phyloP scores from a whole-genome alignment of 2,888 invertebrate species.

The Elysia crispata region DNA sequence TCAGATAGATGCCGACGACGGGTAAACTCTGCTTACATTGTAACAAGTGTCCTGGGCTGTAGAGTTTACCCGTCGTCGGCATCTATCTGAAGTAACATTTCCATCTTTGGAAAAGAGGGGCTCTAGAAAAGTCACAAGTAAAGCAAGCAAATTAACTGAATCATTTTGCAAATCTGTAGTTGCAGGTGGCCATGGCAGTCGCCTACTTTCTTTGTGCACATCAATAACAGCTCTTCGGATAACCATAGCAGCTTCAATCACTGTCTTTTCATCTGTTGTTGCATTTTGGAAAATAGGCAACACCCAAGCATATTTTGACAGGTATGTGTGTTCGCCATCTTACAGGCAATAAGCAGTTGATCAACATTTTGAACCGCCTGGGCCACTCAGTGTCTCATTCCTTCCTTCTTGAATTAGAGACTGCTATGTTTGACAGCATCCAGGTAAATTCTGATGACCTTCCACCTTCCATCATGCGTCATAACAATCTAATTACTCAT shows the following conservation, averaged over 20 bases:
- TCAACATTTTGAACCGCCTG: constrained; percentile 48
- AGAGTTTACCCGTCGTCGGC: too few relatives aligned
- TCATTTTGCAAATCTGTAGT: too few relatives aligned
- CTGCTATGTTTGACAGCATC: constrained; percentile 49
- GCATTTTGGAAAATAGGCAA: constrained; percentile 49
- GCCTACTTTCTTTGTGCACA: too few relatives aligned
- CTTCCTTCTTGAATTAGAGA: constrained; percentile 49
- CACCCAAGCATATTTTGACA: constrained; percentile 49
- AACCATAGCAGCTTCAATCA: too few relatives aligned
- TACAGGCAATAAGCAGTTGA: constrained; percentile 53
- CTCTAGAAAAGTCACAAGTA: too few relatives aligned
- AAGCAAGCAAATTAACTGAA: constrained; percentile 46
- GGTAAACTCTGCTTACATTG: constrained; percentile 35
- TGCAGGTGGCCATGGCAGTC: too few relatives aligned
- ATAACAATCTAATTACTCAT: constrained; percentile 49
- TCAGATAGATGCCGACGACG: constrained; percentile 22
- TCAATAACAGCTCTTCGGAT: too few relatives aligned
- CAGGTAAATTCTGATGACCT: constrained; percentile 28
- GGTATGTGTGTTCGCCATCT: constrained; percentile 51
- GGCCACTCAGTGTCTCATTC: constrained; percentile 51
- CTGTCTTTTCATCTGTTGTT: too few relatives aligned
- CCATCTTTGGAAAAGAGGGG: too few relatives aligned
- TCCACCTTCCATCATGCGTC: constrained; percentile 38
- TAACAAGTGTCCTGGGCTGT: too few relatives aligned
- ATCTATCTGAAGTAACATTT: too few relatives aligned